Conservation (phyloP, 2,113 vertebrate genomes). For the Xenopus borealis region DNA sequence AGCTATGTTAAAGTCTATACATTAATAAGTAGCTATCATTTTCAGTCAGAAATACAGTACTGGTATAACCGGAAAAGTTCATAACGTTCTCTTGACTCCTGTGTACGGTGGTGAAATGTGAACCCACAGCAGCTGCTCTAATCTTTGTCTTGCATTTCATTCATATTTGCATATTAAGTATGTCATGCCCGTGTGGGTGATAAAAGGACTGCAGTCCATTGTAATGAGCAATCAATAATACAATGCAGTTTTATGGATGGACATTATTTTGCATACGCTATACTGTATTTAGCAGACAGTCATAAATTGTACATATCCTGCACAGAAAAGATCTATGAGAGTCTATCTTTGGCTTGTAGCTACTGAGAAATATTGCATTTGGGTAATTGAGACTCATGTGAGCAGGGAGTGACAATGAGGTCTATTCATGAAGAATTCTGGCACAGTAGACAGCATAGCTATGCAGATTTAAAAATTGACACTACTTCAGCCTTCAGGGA, state of each 20-base stretch:
- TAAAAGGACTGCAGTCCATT: slow-evolving; percentile 11
- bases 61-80: slow-evolving; percentile 20
- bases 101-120: slow-evolving; percentile 20
- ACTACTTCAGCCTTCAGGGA: slow-evolving; percentile 37
- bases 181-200: slow-evolving; percentile 13
- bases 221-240: background rate
- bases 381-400: slow-evolving; percentile 28
- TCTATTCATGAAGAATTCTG: slow-evolving; percentile 29
- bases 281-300: background rate
- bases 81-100: slow-evolving; percentile 12
- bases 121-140: slow-evolving; percentile 22
- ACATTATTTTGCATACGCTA: background rate
- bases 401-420: slow-evolving; percentile 27
- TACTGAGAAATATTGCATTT: slow-evolving; percentile 6
- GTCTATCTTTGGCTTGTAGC: slow-evolving; percentile 1
- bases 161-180: slow-evolving; percentile 35
- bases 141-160: slow-evolving; percentile 8
- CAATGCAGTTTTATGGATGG: background rate
- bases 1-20: background rate
- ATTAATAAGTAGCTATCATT: background rate
- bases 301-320: background rate
- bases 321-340: slow-evolving; percentile 1
- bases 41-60: background rate
- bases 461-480: slow-evolving; percentile 43
- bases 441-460: slow-evolving; percentile 22